These are phyloP conservation scores for Buteo buteo DNA, from an alignment of 2,113 vertebrate species.

Conservation along the genomic window DNA sequence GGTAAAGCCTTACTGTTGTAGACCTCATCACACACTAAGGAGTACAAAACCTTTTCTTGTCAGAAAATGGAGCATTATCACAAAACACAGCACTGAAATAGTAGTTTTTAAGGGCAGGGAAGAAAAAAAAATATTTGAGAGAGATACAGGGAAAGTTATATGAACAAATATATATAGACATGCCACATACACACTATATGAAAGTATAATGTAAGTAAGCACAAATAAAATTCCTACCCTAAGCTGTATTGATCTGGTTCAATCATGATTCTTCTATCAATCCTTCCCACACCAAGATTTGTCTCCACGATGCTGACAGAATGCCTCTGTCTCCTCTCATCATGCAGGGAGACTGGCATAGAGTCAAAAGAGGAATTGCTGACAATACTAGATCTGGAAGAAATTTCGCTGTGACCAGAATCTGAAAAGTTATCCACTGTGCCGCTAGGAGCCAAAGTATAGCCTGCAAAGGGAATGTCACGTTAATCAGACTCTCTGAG, in stretches of 20 bases:
- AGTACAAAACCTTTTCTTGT: not conserved
- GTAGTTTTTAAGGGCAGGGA: not conserved
- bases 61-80: not conserved
- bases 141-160: not conserved
- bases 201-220: not conserved
- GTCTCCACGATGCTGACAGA: constrained; percentile 86
- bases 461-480: constrained; percentile 74
- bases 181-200: not conserved
- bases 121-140: not conserved
- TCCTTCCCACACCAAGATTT: constrained; percentile 79
- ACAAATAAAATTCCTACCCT: constrained; percentile 76
- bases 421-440: constrained; percentile 92
- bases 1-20: not conserved
- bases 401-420: constrained; percentile 96
- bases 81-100: not conserved
- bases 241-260: constrained; percentile 95
- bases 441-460: constrained; percentile 79
- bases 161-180: not conserved
- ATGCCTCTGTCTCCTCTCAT: constrained; percentile 88
- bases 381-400: constrained; percentile 94
- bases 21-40: not conserved
- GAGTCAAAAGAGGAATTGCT: constrained; percentile 97
- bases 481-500: not conserved
- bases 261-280: constrained; percentile 84
- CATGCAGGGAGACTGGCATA: constrained; percentile 77